A percentile compares a stretch with the other conserved stretches of the same genome.
These are phyloP conservation scores for Antechinus stuartii DNA, from an alignment of 2,113 vertebrate species.

Conservation along the genomic window DNA sequence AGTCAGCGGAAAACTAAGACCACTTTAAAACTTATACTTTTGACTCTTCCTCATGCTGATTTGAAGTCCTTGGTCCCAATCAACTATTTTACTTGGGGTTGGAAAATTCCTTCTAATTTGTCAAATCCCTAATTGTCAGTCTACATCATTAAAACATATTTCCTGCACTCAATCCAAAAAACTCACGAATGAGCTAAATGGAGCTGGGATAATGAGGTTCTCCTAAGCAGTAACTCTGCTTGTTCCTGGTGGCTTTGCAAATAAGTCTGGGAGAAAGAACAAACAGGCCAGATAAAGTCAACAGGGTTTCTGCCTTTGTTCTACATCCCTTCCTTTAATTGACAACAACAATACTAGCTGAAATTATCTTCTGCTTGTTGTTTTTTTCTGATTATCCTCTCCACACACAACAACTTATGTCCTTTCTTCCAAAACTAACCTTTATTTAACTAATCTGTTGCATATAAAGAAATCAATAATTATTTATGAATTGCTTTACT, in stretches of 20 bases:
- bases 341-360: background rate
- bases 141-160: too few species aligned
- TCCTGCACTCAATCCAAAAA: background rate
- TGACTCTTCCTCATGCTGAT: background rate
- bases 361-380: background rate
- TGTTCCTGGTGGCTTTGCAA: background rate
- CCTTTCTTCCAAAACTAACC: background rate
- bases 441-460: background rate
- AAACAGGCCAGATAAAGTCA: background rate
- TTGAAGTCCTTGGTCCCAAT: background rate
- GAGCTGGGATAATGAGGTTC: background rate
- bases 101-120: background rate
- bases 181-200: background rate
- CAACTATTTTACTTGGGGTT: background rate
- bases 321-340: background rate
- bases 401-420: background rate
- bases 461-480: background rate
- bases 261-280: background rate
- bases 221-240: background rate
- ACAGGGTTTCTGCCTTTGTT: background rate
- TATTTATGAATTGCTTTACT: background rate
- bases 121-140: background rate
- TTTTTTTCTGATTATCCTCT: background rate
- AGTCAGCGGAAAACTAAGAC: background rate
- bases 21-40: background rate